Conservation (phyloP, 2,888 invertebrate species). For the Mesorhabditis sp. region DNA sequence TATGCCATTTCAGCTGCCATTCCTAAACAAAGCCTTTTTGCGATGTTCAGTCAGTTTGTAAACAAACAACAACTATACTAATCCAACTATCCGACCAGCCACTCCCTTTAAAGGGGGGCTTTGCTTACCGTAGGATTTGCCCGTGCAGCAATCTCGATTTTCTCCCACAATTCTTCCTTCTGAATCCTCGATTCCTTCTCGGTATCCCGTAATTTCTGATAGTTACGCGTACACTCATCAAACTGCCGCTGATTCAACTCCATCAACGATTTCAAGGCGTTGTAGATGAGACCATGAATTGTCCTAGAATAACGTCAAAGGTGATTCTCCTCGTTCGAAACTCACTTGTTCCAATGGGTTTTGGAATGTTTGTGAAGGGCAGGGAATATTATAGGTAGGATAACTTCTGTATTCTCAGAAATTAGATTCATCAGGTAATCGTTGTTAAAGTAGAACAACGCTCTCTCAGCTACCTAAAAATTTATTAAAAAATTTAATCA, state of each 20-base stretch:
- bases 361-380: slow-evolving; percentile 76
- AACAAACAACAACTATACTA: not conserved
- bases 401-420: slow-evolving; percentile 63
- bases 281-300: slow-evolving; percentile 80
- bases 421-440: slow-evolving; percentile 73
- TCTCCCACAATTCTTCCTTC: slow-evolving; percentile 83
- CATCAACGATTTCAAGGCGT: slow-evolving; percentile 80
- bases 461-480: slow-evolving; percentile 73
- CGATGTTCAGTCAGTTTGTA: not conserved
- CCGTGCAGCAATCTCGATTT: slow-evolving; percentile 77
- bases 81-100: too few relatives aligned
- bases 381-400: slow-evolving; percentile 79
- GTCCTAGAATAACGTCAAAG: slow-evolving; percentile 63
- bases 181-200: slow-evolving; percentile 80
- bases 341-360: slow-evolving; percentile 78
- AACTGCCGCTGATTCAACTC: slow-evolving; percentile 93
- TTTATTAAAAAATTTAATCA: not conserved
- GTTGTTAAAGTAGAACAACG: slow-evolving; percentile 80
- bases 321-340: slow-evolving; percentile 1
- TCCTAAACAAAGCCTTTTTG: too few relatives aligned
- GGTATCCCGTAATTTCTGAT: slow-evolving; percentile 71
- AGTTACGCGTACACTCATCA: slow-evolving; percentile 94
- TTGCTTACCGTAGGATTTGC: slow-evolving; percentile 25
- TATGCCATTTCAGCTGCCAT: too few relatives aligned
- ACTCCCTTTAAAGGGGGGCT: too few relatives aligned